These are phyloP conservation scores for Torymus tubicola DNA, from an alignment of 2,888 invertebrate genomes.

Conservation along the genomic window DNA sequence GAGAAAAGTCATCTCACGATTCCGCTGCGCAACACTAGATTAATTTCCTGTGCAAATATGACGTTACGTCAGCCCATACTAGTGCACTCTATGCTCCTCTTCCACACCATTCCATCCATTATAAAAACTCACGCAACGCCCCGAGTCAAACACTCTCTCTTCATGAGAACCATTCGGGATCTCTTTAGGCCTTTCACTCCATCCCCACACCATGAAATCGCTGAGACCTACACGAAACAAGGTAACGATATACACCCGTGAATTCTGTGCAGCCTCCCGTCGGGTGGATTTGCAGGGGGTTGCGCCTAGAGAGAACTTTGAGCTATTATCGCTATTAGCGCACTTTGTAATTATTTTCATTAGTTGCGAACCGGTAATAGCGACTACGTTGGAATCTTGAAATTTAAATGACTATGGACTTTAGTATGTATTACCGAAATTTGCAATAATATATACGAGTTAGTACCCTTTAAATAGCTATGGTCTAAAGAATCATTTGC, in stretches of 20 bases:
- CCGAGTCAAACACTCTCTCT: constrained; percentile 26
- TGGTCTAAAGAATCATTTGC: too few species aligned
- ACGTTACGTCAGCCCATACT: constrained; percentile 9
- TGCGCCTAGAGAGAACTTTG: not conserved
- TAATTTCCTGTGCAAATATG: constrained; percentile 22
- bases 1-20: constrained; percentile 41
- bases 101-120: too few species aligned
- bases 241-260: constrained; percentile 37
- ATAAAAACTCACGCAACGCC: constrained; percentile 40
- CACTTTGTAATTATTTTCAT: constrained; percentile 34
- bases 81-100: not conserved
- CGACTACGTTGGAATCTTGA: too few species aligned
- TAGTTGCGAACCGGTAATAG: not conserved
- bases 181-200: constrained; percentile 39
- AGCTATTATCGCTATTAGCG: constrained; percentile 24
- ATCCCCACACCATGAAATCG: constrained; percentile 41
- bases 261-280: constrained; percentile 32
- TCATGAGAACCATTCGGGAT: constrained; percentile 42
- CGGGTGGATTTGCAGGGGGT: constrained; percentile 36
- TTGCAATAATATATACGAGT: too few species aligned
- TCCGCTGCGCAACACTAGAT: constrained; percentile 29
- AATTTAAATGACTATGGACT: too few species aligned
- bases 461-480: too few species aligned
- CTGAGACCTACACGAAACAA: not conserved
- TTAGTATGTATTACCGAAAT: too few species aligned